Conservation (phyloP, 2,888 invertebrate genomes). For the Elmis aenea region DNA sequence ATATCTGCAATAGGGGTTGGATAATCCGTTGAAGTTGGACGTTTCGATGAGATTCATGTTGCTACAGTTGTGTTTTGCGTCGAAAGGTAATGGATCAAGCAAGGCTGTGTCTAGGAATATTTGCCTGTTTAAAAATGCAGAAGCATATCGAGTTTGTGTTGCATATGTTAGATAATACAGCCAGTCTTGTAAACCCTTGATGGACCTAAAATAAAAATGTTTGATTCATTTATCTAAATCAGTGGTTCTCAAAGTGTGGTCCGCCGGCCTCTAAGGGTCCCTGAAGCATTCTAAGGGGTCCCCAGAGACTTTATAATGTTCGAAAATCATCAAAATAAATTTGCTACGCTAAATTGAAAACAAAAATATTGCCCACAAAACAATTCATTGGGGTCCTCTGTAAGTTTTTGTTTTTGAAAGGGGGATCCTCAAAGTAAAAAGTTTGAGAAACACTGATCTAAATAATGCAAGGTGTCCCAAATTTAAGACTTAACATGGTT, state of each 20-base stretch:
- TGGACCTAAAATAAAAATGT: constrained; percentile 60
- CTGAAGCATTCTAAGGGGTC: too few relatives aligned
- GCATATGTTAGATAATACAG: constrained; percentile 73
- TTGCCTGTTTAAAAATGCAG: constrained; percentile 68
- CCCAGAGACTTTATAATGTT: too few relatives aligned
- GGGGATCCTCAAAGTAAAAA: too few relatives aligned
- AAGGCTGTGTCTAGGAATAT: constrained; percentile 57
- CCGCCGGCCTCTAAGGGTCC: too few relatives aligned
- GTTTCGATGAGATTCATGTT: constrained; percentile 53
- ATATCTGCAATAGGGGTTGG: constrained; percentile 59
- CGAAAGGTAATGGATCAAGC: constrained; percentile 49
- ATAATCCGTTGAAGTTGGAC: constrained; percentile 47
- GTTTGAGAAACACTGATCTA: too few relatives aligned
- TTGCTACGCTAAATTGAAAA: too few relatives aligned
- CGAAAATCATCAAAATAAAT: too few relatives aligned
- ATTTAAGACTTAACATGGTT: too few relatives aligned
- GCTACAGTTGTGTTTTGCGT: constrained; percentile 53
- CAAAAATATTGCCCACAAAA: not conserved
- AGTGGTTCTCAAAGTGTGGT: too few relatives aligned
- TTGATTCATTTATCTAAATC: not conserved
- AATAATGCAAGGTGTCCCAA: too few relatives aligned
- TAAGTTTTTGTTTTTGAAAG: too few relatives aligned
- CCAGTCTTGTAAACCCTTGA: constrained; percentile 76
- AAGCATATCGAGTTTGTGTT: constrained; percentile 74
- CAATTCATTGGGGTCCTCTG: not conserved